Conservation (phyloP, 2,113 vertebrate genomes). For the Varanus komodoensis region DNA sequence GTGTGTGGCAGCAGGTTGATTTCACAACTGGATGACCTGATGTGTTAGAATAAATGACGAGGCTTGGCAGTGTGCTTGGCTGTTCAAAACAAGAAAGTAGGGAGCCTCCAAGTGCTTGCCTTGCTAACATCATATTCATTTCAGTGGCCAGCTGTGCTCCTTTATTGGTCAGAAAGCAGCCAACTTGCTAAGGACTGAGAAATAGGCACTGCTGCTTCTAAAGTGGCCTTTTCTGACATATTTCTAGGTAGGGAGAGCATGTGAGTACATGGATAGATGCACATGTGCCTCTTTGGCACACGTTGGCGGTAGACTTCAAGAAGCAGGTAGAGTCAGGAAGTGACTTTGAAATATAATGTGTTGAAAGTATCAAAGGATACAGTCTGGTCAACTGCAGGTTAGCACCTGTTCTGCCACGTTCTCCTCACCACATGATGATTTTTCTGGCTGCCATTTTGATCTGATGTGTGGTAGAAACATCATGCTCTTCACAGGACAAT, state of each 20-base stretch:
- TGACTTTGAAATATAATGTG: not conserved
- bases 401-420: not conserved
- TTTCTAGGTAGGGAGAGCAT: not conserved
- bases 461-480: not conserved
- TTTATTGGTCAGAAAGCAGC: too few species aligned
- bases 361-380: not conserved
- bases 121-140: not conserved
- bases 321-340: not conserved
- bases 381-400: not conserved
- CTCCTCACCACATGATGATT: not conserved
- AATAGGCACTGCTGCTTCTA: not conserved
- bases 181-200: not conserved
- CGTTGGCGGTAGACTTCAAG: not conserved
- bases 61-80: not conserved
- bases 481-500: not conserved
- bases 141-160: not conserved
- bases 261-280: not conserved
- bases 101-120: not conserved
- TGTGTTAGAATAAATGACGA: not conserved
- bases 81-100: not conserved
- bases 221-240: not conserved
- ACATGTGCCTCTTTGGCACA: not conserved
- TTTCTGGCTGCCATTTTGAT: not conserved
- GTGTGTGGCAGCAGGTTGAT: not conserved
- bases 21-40: not conserved